Evolutionary conservation across 2,888 invertebrate species (phyloP).

Genomic region (Vesta saturnalis): DNA sequence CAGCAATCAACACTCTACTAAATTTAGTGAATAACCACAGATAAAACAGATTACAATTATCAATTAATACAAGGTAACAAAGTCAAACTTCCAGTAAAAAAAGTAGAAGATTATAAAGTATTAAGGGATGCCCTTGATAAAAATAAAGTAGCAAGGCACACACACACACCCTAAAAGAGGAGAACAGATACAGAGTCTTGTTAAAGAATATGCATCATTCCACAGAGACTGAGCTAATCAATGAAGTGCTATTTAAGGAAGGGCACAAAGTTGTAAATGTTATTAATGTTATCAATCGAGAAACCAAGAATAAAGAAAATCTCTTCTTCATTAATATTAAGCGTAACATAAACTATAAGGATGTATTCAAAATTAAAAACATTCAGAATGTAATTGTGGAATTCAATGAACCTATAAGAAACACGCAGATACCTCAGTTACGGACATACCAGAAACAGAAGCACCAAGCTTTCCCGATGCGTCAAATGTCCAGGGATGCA

Average conservation of each 20-base stretch:
- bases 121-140: not conserved
- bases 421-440: not conserved
- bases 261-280: not conserved
- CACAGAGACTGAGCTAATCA: not conserved
- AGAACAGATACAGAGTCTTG: too few species aligned
- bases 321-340: not conserved
- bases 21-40: not conserved
- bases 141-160: too few species aligned
- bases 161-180: too few species aligned
- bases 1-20: constrained; percentile 3
- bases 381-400: not conserved
- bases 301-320: not conserved
- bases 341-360: not conserved
- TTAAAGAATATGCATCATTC: too few species aligned
- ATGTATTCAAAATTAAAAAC: not conserved
- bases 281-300: not conserved
- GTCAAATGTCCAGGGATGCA: too few species aligned
- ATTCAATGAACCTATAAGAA: not conserved
- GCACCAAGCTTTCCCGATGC: too few species aligned
- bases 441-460: too few species aligned
- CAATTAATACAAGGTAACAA: too few species aligned
- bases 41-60: not conserved
- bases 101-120: not conserved
- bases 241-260: not conserved
- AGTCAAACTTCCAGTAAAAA: not conserved